Evolutionary conservation across 2,888 invertebrate species (phyloP).

Genomic region (Choreutis nemorana): DNA sequence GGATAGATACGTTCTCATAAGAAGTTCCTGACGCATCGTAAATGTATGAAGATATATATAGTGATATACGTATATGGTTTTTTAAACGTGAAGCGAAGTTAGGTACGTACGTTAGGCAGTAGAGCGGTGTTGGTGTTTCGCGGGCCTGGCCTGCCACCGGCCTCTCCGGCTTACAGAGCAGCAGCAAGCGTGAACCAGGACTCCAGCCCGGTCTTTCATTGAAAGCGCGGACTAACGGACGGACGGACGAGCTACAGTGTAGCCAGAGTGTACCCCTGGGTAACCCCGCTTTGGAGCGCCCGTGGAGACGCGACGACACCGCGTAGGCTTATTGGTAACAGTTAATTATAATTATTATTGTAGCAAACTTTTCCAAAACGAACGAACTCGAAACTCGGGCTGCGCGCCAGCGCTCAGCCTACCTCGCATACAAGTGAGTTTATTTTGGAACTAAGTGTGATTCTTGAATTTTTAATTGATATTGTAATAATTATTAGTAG

Average conservation of each 20-base stretch:
- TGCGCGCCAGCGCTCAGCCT: slow-evolving; percentile 68
- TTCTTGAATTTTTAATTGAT: slow-evolving; percentile 72
- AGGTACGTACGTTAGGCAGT: slow-evolving; percentile 64
- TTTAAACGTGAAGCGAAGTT: slow-evolving; percentile 64
- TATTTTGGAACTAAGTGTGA: slow-evolving; percentile 80
- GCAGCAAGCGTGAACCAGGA: neutral
- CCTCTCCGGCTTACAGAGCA: neutral
- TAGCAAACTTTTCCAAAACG: slow-evolving; percentile 69
- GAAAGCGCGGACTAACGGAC: slow-evolving; percentile 6
- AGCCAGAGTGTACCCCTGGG: neutral
- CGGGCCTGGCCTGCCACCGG: slow-evolving; percentile 25
- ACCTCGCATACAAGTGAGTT: slow-evolving; percentile 80
- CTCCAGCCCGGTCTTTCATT: slow-evolving; percentile 6
- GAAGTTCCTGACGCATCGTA: slow-evolving; percentile 68
- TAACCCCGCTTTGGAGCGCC: slow-evolving; percentile 23
- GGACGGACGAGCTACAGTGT: neutral
- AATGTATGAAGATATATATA: slow-evolving; percentile 67
- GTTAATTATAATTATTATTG: slow-evolving; percentile 65
- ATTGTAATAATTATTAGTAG: slow-evolving; percentile 66
- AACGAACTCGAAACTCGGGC: slow-evolving; percentile 69
- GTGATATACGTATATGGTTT: slow-evolving; percentile 66
- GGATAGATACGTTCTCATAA: slow-evolving; percentile 67
- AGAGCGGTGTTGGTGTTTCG: slow-evolving; percentile 60
- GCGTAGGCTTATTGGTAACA: slow-evolving; percentile 65
- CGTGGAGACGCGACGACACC: slow-evolving; percentile 56